Evolutionary conservation across 2,113 vertebrate species (phyloP).

Genomic region (Eretmochelys imbricata): DNA sequence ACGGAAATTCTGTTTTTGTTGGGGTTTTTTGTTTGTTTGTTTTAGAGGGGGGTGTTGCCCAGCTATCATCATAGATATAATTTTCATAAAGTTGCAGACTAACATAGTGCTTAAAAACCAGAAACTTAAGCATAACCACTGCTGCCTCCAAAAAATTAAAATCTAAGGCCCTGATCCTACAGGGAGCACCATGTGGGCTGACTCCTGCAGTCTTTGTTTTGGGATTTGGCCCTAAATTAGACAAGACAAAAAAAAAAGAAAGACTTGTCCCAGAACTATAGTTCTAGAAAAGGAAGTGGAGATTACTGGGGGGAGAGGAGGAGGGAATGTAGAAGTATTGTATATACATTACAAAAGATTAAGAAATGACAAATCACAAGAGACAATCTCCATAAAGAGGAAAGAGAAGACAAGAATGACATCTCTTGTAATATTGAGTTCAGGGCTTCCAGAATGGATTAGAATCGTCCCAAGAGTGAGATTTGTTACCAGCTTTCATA

Average conservation of each 20-base stretch:
- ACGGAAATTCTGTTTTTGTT: not conserved
- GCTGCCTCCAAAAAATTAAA: not conserved
- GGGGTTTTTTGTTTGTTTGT: too few relatives aligned
- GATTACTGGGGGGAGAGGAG: not conserved
- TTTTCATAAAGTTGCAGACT: not conserved
- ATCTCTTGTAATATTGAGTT: constrained; percentile 61
- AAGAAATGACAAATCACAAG: constrained; percentile 47
- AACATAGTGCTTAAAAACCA: not conserved
- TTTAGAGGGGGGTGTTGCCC: not conserved
- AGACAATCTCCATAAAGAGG: constrained; percentile 43
- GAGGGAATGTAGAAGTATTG: not conserved
- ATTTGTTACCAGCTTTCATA: constrained; percentile 51
- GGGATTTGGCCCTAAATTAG: not conserved
- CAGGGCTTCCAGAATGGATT: constrained; percentile 53
- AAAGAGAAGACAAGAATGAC: constrained; percentile 35
- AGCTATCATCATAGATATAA: not conserved
- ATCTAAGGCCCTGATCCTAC: not conserved
- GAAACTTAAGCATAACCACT: not conserved
- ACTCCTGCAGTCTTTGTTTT: not conserved
- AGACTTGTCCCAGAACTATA: not conserved
- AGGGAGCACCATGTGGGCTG: not conserved
- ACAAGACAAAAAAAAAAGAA: not conserved
- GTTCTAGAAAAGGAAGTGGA: not conserved
- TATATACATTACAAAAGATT: constrained; percentile 35
- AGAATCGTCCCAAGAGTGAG: constrained; percentile 55